These are phyloP conservation scores for Lutjanus erythropterus DNA, from an alignment of 2,113 vertebrate species.

Conservation along the genomic window DNA sequence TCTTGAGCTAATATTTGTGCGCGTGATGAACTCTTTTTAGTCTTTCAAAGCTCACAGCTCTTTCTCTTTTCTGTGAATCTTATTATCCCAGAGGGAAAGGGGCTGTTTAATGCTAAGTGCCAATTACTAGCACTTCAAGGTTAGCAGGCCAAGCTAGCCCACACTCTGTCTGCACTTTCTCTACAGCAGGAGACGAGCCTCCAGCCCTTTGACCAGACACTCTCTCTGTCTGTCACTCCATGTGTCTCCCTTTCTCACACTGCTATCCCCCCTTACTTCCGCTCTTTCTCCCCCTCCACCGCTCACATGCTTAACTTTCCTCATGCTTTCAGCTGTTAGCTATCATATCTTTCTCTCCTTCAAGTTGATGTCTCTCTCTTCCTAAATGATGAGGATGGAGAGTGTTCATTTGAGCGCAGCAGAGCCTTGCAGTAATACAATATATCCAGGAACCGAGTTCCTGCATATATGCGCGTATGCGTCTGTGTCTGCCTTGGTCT, in stretches of 20 bases:
- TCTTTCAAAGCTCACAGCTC: slow-evolving; percentile 21
- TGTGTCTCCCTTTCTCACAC: not conserved
- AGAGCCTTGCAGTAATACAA: slow-evolving; percentile 41
- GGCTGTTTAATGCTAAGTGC: slow-evolving; percentile 79
- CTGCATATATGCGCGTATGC: slow-evolving; percentile 4
- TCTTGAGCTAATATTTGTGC: slow-evolving; percentile 8
- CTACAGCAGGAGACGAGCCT: slow-evolving; percentile 51
- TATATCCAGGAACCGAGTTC: slow-evolving; percentile 21
- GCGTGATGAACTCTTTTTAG: slow-evolving; percentile 33
- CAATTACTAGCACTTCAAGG: slow-evolving; percentile 81
- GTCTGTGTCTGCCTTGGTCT: slow-evolving; percentile 17
- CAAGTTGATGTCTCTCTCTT: slow-evolving; percentile 15
- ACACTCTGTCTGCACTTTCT: slow-evolving; percentile 71
- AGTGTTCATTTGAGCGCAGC: slow-evolving; percentile 36
- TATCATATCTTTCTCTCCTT: not conserved
- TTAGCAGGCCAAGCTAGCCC: slow-evolving; percentile 76
- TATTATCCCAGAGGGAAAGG: slow-evolving; percentile 62
- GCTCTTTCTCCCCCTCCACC: not conserved
- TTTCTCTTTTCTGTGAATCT: slow-evolving; percentile 43
- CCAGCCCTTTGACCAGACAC: slow-evolving; percentile 52
- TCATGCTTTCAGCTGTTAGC: slow-evolving; percentile 7
- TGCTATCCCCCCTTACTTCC: not conserved
- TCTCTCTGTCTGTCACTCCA: slow-evolving; percentile 25
- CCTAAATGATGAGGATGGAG: slow-evolving; percentile 31
- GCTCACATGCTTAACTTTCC: slow-evolving; percentile 1